These are phyloP conservation scores for Patagioenas fasciata DNA, from an alignment of 2,113 vertebrate species.

Conservation along the genomic window DNA sequence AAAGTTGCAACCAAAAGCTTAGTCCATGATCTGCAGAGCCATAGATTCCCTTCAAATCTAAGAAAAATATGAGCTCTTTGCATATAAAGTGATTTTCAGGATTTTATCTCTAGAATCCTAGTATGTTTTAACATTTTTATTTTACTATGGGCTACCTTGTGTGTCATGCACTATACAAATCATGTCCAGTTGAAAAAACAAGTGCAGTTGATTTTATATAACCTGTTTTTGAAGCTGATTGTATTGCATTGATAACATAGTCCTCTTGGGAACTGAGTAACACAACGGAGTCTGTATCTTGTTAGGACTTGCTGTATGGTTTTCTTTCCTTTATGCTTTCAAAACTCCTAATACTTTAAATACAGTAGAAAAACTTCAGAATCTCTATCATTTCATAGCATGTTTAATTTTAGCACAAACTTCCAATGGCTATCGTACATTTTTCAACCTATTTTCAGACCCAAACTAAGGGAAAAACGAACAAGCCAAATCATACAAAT, in stretches of 20 bases:
- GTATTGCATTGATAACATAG: not conserved
- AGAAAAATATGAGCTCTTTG: not conserved
- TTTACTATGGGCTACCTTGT: not conserved
- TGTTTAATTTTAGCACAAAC: not conserved
- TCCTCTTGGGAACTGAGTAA: not conserved
- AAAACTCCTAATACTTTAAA: not conserved
- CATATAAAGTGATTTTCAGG: not conserved
- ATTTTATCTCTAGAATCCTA: not conserved
- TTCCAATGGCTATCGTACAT: not conserved
- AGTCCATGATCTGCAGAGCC: not conserved
- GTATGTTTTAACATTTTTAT: not conserved
- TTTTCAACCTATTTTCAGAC: constrained; percentile 6
- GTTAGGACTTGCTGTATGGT: not conserved
- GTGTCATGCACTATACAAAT: not conserved
- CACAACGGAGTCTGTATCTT: not conserved
- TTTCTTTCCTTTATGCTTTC: constrained; percentile 3
- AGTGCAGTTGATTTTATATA: not conserved
- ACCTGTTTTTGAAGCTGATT: not conserved
- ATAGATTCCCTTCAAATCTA: not conserved
- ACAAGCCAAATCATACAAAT: not conserved
- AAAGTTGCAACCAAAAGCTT: not conserved
- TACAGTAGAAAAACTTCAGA: not conserved
- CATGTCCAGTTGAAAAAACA: not conserved
- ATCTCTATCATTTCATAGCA: not conserved
- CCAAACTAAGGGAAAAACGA: not conserved